Conservation (phyloP, 2,888 invertebrate species). For the Argyresthia goedartella region DNA sequence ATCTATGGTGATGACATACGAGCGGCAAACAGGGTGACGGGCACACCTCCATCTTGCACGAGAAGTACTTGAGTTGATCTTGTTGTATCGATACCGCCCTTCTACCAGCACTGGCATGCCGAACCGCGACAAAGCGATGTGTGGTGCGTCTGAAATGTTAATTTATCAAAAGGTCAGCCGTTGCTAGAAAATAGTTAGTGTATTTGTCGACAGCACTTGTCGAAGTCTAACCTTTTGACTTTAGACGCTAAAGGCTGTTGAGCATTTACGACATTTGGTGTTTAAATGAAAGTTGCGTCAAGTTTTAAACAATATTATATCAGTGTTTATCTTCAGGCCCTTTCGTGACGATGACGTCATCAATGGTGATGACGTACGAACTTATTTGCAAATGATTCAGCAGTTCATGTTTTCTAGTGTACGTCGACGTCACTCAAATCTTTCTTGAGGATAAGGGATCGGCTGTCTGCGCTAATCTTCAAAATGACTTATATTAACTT, state of each 20-base stretch:
- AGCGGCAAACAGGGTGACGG: background rate
- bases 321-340: conserved; percentile 14
- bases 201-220: too few species aligned
- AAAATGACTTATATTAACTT: too few species aligned
- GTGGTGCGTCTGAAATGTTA: conserved; percentile 8
- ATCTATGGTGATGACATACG: conserved; percentile 3
- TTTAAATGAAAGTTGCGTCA: background rate
- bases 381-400: background rate
- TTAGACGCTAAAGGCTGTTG: too few species aligned
- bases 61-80: conserved; percentile 22
- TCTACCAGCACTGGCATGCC: conserved; percentile 26
- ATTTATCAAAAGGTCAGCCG: too few species aligned
- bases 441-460: background rate
- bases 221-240: too few species aligned
- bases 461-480: too few species aligned
- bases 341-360: conserved; percentile 16
- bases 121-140: conserved; percentile 9
- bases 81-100: conserved; percentile 26
- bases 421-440: background rate
- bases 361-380: conserved; percentile 10
- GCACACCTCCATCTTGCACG: conserved; percentile 31
- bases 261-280: too few species aligned
- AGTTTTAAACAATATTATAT: background rate
- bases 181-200: too few species aligned
- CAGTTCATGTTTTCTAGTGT: too few species aligned